Evolutionary conservation across 2,797 vertebrate genomes (phyloP), one percentile per base, ranked within the genome.

Genomic region (Heliangelus exortis): DNA sequence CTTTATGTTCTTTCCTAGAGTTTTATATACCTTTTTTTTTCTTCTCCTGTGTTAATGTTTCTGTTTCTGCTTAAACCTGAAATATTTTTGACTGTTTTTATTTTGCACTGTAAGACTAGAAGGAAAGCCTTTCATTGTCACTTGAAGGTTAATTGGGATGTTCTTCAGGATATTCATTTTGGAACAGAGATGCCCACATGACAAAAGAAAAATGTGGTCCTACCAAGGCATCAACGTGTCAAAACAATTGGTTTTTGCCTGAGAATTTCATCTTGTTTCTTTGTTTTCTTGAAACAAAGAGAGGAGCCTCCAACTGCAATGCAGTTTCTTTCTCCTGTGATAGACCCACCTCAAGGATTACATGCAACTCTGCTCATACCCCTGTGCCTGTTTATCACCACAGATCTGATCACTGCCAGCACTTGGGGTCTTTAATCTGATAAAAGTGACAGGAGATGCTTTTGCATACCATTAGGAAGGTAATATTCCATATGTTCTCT

Each of bases 401-500:
- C 7, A 4, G 53, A 94, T 89, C 78, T 72, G 75, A 91, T 93
- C 90, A 66, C 48, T 89, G 61, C 72, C 92, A 96, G 87, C 65
- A 81, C 79, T 80, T 53, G 65, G 54, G 39, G 67, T 94, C 93
- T 95, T 95, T 91, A 92, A 93, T 96, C 63, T 96, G 86, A 69
- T 89, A 84, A 93, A 97, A 91, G 63, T 95, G 75, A 96, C 95
- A 97, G 87, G 89, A 94, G 87, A 95, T 89, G 89, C 71, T 96
- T 95, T 93, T 86, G 81, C 92, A 89, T 95, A 82, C 73, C 58
- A 87, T 96, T 96, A 92, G 90, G 91, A 94, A 92, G 89, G 92
- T 87, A 96, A 69, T 97, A 89, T 85, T 95, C 94, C 92, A 93
- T 93, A 94, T 96, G 92, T 57, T 95, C 79, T 79, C 93, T 96